A percentile compares a stretch with the other conserved stretches of the same genome.
These are phyloP conservation scores for Brachypteracias leptosomus DNA, from an alignment of 2,113 vertebrate species.

Conservation along the genomic window DNA sequence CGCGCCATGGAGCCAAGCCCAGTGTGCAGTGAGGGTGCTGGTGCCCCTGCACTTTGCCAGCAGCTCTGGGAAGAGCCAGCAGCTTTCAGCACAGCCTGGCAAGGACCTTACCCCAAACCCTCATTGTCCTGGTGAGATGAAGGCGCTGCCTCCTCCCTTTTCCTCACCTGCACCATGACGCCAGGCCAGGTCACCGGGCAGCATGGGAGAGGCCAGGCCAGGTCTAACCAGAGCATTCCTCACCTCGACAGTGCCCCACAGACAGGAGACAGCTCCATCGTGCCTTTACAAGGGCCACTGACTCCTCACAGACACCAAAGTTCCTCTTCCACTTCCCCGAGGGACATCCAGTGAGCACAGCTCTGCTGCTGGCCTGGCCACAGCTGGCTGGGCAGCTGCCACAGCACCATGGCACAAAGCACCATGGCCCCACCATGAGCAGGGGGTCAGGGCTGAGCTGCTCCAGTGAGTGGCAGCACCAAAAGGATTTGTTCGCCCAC, in stretches of 20 bases:
- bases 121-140: accelerated
- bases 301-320: not conserved
- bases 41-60: not conserved
- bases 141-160: not conserved
- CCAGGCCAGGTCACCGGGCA: not conserved
- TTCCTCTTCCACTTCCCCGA: not conserved
- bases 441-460: not conserved
- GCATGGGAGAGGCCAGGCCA: not conserved
- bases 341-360: accelerated
- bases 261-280: accelerated
- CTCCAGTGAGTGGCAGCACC: accelerated
- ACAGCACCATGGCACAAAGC: not conserved
- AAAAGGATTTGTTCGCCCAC: not conserved
- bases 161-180: accelerated
- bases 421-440: accelerated
- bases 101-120: not conserved
- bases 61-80: not conserved
- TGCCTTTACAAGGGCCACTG: not conserved
- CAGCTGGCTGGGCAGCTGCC: not conserved
- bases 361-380: accelerated
- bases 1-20: accelerated
- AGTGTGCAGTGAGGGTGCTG: accelerated
- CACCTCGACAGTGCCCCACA: not conserved
- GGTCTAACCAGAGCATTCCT: accelerated
- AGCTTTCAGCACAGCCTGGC: not conserved